A percentile compares a stretch with the other conserved stretches of the same genome.
phyloP scores from a whole-genome alignment of 2,113 vertebrate genomes.

The Eurypyga helias region DNA sequence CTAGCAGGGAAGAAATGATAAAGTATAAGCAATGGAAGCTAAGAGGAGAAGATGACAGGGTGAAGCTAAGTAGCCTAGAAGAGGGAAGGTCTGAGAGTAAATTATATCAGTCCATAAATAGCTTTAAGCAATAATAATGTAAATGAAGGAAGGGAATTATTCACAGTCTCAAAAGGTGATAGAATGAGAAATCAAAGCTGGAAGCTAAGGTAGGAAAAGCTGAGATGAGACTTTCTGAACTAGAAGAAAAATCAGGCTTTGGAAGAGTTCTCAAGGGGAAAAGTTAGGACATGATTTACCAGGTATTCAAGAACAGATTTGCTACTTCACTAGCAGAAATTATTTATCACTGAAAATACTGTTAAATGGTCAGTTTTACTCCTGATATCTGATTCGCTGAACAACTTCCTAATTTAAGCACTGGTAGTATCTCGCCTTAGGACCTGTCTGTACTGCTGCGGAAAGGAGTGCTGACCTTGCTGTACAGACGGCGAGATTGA shows the following conservation, averaged over 20 bases:
- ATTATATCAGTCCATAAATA: neutral
- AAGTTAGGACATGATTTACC: neutral
- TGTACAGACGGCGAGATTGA: neutral
- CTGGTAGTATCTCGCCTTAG: neutral
- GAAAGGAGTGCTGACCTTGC: neutral
- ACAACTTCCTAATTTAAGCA: neutral
- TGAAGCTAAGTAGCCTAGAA: neutral
- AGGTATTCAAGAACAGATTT: neutral
- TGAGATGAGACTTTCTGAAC: neutral
- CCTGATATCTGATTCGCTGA: neutral
- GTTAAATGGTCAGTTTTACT: neutral
- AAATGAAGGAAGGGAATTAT: neutral
- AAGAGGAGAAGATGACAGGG: neutral
- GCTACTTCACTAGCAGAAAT: neutral
- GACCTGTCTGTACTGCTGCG: neutral
- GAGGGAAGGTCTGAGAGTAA: neutral
- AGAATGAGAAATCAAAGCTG: neutral
- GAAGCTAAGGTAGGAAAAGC: neutral
- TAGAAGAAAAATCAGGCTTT: neutral
- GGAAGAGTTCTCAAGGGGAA: neutral
- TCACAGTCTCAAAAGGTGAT: neutral
- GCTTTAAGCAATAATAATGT: neutral
- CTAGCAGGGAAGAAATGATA: neutral
- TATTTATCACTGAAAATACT: neutral
- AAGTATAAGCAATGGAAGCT: neutral